Percentiles rank a stretch among this genome's conserved stretches.
Evolutionary conservation across 2,888 invertebrate species (phyloP).

Genomic region (Agrotis exclamationis): DNA sequence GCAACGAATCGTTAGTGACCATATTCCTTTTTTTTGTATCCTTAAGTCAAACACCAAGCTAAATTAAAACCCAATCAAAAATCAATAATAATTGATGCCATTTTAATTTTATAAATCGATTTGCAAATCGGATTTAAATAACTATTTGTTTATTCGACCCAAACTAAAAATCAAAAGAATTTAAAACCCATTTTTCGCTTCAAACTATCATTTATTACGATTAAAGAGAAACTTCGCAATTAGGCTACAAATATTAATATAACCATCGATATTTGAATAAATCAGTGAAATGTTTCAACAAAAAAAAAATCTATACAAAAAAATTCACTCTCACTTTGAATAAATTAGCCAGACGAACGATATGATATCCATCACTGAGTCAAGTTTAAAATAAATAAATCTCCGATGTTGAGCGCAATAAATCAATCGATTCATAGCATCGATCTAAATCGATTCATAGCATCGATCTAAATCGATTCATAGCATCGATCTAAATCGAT

Average conservation of each 20-base stretch:
- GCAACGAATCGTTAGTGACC: neutral
- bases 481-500: constrained; percentile 85
- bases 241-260: constrained; percentile 36
- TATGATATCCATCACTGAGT: constrained; percentile 72
- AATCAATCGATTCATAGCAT: constrained; percentile 84
- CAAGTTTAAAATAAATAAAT: constrained; percentile 83
- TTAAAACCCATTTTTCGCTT: constrained; percentile 33
- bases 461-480: constrained; percentile 84
- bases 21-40: neutral
- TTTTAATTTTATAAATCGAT: constrained; percentile 43
- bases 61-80: constrained; percentile 40
- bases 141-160: constrained; percentile 21
- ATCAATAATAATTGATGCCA: constrained; percentile 48
- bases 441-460: constrained; percentile 87
- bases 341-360: constrained; percentile 62
- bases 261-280: constrained; percentile 41
- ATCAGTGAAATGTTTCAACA: constrained; percentile 27
- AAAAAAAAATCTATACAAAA: constrained; percentile 45
- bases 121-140: constrained; percentile 41
- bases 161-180: constrained; percentile 34
- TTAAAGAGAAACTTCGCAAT: constrained; percentile 58
- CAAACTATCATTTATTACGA: constrained; percentile 47
- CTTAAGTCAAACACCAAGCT: constrained; percentile 23
- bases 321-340: constrained; percentile 56
- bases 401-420: constrained; percentile 80